Percentiles rank a stretch among this genome's conserved stretches.
Evolutionary conservation across 2,888 invertebrate genomes (phyloP).

Genomic region (Nymphalis polychloros): DNA sequence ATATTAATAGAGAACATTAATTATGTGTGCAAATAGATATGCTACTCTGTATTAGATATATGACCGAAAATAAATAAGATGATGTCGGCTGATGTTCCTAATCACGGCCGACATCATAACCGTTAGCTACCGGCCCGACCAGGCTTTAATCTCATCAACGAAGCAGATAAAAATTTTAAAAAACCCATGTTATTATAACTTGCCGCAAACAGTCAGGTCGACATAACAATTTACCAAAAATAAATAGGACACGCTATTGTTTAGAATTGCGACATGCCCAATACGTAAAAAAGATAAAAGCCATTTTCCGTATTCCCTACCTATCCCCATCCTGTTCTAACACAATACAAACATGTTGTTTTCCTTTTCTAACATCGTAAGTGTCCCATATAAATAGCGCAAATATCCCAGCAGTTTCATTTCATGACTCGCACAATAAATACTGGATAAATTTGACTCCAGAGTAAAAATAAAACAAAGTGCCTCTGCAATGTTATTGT

Average conservation of each 20-base stretch:
- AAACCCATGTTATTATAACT: neutral
- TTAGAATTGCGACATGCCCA: slow-evolving; percentile 14
- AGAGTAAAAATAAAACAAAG: slow-evolving; percentile 13
- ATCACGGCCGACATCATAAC: no score
- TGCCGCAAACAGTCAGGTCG: neutral
- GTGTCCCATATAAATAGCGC: slow-evolving; percentile 4
- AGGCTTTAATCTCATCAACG: no score
- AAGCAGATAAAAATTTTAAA: no score
- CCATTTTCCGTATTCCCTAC: slow-evolving; percentile 4
- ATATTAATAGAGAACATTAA: no score
- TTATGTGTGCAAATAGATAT: no score
- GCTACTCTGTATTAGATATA: no score
- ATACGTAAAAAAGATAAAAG: slow-evolving; percentile 14
- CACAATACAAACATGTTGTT: neutral
- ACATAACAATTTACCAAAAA: neutral
- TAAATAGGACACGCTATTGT: slow-evolving; percentile 9
- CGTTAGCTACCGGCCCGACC: no score
- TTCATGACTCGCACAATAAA: slow-evolving; percentile 11
- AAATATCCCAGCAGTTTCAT: slow-evolving; percentile 1
- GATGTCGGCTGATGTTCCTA: no score
- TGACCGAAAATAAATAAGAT: no score
- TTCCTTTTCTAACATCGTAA: slow-evolving; percentile 7
- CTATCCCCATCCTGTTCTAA: neutral
- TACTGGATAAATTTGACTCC: slow-evolving; percentile 9
- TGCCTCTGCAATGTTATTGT: neutral